Base-by-base conservation (phyloP, 2,113 vertebrate species). In the Neodontobutis hainanensis region DNA sequence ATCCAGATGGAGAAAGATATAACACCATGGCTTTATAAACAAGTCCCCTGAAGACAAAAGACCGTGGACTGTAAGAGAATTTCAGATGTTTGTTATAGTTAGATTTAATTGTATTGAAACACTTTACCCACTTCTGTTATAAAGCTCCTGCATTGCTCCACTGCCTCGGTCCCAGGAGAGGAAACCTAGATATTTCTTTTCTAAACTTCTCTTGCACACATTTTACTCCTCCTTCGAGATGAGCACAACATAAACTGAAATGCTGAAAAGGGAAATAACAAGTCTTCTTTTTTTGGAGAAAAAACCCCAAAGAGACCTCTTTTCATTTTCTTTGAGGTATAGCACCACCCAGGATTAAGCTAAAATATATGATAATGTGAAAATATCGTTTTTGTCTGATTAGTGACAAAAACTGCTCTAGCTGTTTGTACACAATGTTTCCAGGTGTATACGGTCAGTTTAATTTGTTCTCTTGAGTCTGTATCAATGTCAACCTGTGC, bases 151-250 rank as follows among this genome's bases (percentile, higher is more conserved):
- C 55, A 11, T 38, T 61, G 52, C 34, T 36, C 52, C 38, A 10
- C 45, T 58, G 47, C 68, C 45, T 68, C 11, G 32, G 15, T 85
- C 86, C 87, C 85, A 11, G 11, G 88, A 81, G 88, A 45, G 57
- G 80, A 84, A 90, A 85, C 84, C 84, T 68, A 91, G 73, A 90
- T 90, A 75, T 82, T 85, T n/a, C 66, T 85, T 79, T 61, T 55
- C 61, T 83, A 78, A 89, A 88, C 78, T 75, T 83, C 59, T 71
- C 78, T 75, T 65, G 59, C 78, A 81, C 77, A 73, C 68, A 65
- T 40, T 85, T 82, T 76, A 80, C 61, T 83, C 73, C 53, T 87
- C 81, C 81, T 82, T 55, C 58, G 88, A 87, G 80, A 86, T 57
- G 15, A 80, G 71, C 51, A 61, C 45, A 85, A 83, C 56, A 84